phyloP scores from a whole-genome alignment of 2,797 vertebrate species.

The Podarcis siculus region DNA sequence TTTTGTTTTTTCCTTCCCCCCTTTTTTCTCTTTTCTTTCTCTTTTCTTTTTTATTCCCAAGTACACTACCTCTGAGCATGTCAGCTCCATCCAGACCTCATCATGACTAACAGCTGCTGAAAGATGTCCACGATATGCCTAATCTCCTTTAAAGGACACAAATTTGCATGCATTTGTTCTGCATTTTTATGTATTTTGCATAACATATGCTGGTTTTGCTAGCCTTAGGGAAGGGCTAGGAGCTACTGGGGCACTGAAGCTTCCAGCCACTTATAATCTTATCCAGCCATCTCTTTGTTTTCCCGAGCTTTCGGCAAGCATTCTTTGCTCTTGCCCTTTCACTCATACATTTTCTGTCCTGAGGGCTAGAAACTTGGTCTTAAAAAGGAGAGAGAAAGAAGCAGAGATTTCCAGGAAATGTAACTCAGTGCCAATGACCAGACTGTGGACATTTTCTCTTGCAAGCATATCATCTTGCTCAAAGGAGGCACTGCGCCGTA shows the following conservation, averaged over 20 bases:
- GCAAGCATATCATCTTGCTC: background rate
- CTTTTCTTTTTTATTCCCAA: background rate
- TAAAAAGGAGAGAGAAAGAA: background rate
- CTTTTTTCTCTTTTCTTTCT: too few relatives aligned
- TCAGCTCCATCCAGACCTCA: too few relatives aligned
- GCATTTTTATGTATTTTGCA: background rate
- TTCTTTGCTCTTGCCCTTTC: too few relatives aligned
- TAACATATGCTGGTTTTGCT: background rate
- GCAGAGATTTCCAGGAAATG: background rate
- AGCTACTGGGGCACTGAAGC: background rate
- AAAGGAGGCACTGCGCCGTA: too few relatives aligned
- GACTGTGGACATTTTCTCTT: background rate
- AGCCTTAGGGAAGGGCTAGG: slow-evolving; percentile 36
- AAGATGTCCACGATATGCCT: too few relatives aligned
- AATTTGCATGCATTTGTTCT: background rate
- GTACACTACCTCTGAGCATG: background rate
- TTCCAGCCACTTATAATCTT: slow-evolving; percentile 29
- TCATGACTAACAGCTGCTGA: too few relatives aligned
- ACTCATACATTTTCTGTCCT: background rate
- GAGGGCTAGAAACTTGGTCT: background rate
- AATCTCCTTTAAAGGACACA: too few relatives aligned
- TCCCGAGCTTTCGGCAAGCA: background rate
- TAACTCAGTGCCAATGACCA: background rate
- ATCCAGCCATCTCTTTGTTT: background rate
- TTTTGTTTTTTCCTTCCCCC: too few relatives aligned